phyloP scores from a whole-genome alignment of 2,113 vertebrate species.

The Cinclus mexicanus region DNA sequence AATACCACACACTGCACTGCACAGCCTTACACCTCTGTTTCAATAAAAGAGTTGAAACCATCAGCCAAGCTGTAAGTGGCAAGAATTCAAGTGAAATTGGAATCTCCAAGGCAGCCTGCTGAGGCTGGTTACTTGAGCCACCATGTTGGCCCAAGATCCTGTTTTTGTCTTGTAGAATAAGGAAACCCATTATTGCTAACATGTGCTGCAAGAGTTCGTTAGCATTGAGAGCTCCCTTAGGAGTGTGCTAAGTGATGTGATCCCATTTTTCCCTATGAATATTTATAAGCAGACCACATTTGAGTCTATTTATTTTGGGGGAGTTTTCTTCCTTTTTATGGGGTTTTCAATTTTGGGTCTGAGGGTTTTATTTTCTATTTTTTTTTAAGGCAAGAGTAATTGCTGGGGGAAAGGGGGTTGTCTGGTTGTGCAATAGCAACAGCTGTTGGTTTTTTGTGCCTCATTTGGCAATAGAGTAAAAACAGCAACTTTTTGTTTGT shows the following conservation, averaged over 20 bases:
- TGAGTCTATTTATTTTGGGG: conserved; percentile 59
- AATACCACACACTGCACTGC: neutral
- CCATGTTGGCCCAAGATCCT: conserved; percentile 58
- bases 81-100: conserved; percentile 53
- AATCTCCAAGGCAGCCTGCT: conserved; percentile 31
- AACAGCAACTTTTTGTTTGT: conserved; percentile 77
- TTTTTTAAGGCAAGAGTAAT: conserved; percentile 76
- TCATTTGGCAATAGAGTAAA: conserved; percentile 73
- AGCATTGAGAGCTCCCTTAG: conserved; percentile 67
- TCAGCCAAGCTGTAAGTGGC: neutral
- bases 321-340: conserved; percentile 60
- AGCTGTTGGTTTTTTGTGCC: conserved; percentile 78
- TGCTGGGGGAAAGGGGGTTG: neutral
- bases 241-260: conserved; percentile 68
- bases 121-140: conserved; percentile 68
- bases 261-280: conserved; percentile 76
- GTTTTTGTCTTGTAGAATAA: conserved; percentile 77
- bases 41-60: conserved; percentile 26
- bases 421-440: conserved; percentile 79
- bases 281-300: conserved; percentile 75
- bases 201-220: conserved; percentile 72
- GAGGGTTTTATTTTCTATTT: conserved; percentile 51
- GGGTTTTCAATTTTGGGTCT: conserved; percentile 76
- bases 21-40: neutral
- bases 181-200: conserved; percentile 77